Conservation (phyloP, 2,113 vertebrate species). For the Pedetes capensis region DNA sequence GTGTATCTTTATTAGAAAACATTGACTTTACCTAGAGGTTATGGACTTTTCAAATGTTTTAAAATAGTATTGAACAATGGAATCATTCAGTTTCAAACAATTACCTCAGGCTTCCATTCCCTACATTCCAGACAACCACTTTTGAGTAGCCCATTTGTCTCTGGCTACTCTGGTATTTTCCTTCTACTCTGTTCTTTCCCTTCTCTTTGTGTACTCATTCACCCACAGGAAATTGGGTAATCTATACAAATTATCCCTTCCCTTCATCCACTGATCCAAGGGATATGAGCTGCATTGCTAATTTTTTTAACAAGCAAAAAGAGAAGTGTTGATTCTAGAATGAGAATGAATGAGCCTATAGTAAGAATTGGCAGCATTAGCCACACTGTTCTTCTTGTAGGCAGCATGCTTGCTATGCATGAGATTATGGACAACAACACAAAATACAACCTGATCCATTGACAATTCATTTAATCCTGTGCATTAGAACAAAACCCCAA, state of each 20-base stretch:
- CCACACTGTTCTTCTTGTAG: neutral
- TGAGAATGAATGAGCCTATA: constrained; percentile 13
- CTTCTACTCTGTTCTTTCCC: neutral
- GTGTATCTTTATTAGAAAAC: constrained; percentile 39
- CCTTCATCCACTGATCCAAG: constrained; percentile 28
- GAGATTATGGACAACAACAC: constrained; percentile 26
- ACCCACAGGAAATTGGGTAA: constrained; percentile 60
- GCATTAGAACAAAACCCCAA: constrained; percentile 35
- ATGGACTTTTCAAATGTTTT: constrained; percentile 49
- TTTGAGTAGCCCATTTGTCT: constrained; percentile 60
- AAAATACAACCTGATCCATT: neutral
- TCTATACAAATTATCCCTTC: constrained; percentile 63
- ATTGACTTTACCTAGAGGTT: constrained; percentile 50
- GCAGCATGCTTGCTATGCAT: neutral
- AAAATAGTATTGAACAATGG: constrained; percentile 47
- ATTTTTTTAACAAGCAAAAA: constrained; percentile 63
- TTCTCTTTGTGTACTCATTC: constrained; percentile 33
- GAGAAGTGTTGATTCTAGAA: constrained; percentile 41
- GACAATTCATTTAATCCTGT: constrained; percentile 32
- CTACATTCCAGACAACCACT: constrained; percentile 16
- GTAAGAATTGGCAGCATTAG: neutral
- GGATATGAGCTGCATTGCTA: constrained; percentile 44
- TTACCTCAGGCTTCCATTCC: constrained; percentile 28
- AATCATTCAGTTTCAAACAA: constrained; percentile 60
- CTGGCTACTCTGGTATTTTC: constrained; percentile 39